Percentiles rank a stretch among this genome's conserved stretches.
phyloP scores from a whole-genome alignment of 2,888 invertebrate species.

The Pristionchus exspectatus region DNA sequence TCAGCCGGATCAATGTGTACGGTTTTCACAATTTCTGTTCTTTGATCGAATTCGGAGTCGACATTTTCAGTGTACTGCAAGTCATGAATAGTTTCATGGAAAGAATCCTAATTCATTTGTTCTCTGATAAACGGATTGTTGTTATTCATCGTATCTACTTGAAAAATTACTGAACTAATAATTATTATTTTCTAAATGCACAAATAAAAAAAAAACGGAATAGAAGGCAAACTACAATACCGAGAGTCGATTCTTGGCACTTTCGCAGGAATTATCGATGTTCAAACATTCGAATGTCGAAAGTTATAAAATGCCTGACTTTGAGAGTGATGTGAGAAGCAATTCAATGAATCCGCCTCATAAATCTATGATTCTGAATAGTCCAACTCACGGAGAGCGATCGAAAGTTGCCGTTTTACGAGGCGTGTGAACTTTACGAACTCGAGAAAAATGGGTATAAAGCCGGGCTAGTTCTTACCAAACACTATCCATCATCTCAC shows the following conservation, averaged over 20 bases:
- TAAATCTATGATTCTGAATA: slow-evolving; percentile 19
- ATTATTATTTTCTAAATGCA: no score
- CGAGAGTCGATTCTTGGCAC: no score
- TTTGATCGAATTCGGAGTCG: background rate
- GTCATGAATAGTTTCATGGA: background rate
- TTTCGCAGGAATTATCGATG: background rate
- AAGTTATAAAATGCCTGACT: background rate
- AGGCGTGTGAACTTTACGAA: background rate
- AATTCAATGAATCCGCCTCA: background rate
- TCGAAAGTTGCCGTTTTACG: background rate
- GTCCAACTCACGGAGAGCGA: background rate
- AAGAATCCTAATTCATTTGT: no score
- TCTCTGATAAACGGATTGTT: no score
- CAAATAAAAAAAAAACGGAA: no score
- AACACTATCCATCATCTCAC: background rate
- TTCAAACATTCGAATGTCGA: background rate
- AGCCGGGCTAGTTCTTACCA: background rate
- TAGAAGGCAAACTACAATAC: no score
- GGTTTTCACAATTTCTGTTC: no score
- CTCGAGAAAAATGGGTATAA: background rate
- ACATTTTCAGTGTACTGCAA: background rate
- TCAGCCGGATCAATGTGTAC: background rate
- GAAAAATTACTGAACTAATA: no score
- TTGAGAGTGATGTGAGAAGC: background rate
- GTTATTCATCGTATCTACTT: no score